A percentile compares a stretch with the other conserved stretches of the same genome.
Evolutionary conservation across 2,888 invertebrate genomes (phyloP).

Genomic region (Archips xylosteana): DNA sequence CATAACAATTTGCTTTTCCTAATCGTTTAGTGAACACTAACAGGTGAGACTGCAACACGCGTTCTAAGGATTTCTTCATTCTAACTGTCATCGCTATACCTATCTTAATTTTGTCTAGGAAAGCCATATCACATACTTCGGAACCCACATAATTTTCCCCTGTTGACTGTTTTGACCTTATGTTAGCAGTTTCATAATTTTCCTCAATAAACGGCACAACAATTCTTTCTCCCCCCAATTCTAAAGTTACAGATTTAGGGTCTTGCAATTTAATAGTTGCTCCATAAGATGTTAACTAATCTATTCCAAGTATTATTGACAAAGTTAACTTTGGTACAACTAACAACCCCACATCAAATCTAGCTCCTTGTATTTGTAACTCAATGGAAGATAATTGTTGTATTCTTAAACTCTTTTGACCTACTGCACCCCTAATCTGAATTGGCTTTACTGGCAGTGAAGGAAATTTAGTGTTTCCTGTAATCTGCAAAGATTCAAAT

Average conservation of each 20-base stretch:
- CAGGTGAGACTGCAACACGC: no score
- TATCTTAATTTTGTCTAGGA: no score
- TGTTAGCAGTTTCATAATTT: not conserved
- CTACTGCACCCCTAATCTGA: not conserved
- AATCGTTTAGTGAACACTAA: no score
- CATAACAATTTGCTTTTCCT: no score
- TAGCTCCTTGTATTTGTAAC: not conserved
- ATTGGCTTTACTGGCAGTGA: not conserved
- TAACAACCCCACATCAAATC: not conserved
- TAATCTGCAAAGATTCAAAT: not conserved
- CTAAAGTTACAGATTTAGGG: not conserved
- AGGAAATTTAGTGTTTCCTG: not conserved
- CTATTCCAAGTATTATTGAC: not conserved
- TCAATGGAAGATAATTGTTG: not conserved
- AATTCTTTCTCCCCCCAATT: not conserved
- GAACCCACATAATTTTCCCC: no score
- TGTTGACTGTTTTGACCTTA: not conserved
- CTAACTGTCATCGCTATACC: no score
- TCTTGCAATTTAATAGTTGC: not conserved
- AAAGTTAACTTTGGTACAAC: not conserved
- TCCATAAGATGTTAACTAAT: not conserved
- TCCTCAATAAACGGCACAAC: not conserved
- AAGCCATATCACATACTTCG: no score
- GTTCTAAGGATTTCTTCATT: no score
- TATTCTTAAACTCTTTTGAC: not conserved